Evolutionary conservation across 2,888 invertebrate species (phyloP).

Genomic region (Nemurella pictetii): DNA sequence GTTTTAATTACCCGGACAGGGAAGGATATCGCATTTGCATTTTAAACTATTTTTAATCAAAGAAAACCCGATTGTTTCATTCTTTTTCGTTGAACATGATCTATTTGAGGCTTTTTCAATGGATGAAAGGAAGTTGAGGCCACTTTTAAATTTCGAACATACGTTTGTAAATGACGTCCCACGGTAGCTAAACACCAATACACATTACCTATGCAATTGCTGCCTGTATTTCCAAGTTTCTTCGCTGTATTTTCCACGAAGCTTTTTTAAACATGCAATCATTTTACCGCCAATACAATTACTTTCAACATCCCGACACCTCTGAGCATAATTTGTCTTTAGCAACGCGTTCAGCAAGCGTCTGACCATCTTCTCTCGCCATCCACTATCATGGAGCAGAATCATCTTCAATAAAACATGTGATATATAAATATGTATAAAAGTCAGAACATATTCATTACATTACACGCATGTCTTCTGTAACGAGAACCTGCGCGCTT

Average conservation of each 20-base stretch:
- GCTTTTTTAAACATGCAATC: neutral
- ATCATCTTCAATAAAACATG: neutral
- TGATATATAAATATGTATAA: neutral
- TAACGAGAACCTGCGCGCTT: neutral
- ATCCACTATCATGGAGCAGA: neutral
- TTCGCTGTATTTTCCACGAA: neutral
- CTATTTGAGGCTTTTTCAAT: neutral
- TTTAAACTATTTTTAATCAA: constrained; percentile 2
- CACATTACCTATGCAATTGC: neutral
- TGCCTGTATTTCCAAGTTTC: neutral
- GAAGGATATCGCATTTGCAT: constrained; percentile 9
- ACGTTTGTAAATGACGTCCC: neutral
- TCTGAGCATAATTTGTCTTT: neutral
- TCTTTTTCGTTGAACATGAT: neutral
- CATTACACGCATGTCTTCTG: neutral
- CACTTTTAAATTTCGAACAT: neutral
- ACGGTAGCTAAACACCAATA: neutral
- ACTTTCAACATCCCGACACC: neutral
- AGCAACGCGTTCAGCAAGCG: neutral
- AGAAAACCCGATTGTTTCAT: neutral
- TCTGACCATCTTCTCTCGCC: neutral
- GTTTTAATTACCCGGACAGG: constrained; percentile 1
- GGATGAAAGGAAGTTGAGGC: neutral
- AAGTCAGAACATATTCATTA: neutral
- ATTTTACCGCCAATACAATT: neutral